These are phyloP conservation scores for Pristionchus maxplancki DNA, from an alignment of 2,888 invertebrate species.

Conservation along the genomic window DNA sequence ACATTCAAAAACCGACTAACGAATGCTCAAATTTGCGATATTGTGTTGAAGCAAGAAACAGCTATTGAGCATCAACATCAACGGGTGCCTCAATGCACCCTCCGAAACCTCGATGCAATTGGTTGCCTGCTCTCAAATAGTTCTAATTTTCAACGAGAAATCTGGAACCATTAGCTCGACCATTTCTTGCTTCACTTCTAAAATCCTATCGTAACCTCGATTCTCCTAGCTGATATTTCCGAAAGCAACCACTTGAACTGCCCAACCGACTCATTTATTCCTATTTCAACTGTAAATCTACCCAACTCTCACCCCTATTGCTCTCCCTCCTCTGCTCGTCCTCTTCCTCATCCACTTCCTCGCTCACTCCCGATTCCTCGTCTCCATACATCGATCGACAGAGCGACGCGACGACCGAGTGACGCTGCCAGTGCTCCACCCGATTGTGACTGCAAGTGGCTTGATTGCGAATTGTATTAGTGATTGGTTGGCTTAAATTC, in stretches of 20 bases:
- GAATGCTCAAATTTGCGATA: not conserved
- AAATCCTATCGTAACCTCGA: no score
- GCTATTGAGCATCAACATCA: not conserved
- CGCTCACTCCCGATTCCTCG: not conserved
- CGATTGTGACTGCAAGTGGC: constrained; percentile 58
- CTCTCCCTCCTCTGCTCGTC: constrained; percentile 1
- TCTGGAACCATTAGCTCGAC: no score
- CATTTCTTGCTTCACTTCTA: no score
- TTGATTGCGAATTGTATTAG: not conserved
- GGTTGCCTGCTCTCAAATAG: not conserved
- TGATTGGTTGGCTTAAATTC: no score
- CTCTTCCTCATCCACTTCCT: constrained; percentile 52
- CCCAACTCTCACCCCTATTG: not conserved
- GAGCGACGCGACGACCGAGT: constrained; percentile 64
- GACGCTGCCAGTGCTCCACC: constrained; percentile 67
- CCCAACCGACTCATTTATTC: no score
- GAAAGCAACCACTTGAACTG: no score
- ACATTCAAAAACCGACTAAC: not conserved
- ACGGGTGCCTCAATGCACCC: not conserved
- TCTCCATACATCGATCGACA: constrained; percentile 47
- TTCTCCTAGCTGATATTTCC: no score
- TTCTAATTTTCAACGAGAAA: not conserved
- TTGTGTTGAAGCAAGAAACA: not conserved
- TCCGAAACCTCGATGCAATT: not conserved
- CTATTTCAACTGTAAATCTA: no score